Evolutionary conservation across 2,888 invertebrate species (phyloP), one percentile per base, ranked within the genome.

Genomic region (Amiota minor): DNA sequence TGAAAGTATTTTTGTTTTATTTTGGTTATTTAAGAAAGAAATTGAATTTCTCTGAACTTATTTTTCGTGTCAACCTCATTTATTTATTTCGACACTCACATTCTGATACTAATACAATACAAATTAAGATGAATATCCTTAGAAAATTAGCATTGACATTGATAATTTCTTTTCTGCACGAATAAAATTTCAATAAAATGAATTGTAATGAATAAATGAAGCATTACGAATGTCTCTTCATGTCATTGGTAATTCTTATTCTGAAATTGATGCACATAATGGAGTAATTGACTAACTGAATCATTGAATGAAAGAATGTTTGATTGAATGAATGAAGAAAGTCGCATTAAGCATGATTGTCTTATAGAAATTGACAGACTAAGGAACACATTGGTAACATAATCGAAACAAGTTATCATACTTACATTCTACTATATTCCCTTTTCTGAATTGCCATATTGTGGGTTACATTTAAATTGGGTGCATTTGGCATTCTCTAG

Each of bases 211-310:
- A 14, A 62, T 45, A 62, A 62, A n/a, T 35, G 35, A 35, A 35
- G 35, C 35, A 35, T 35, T 35, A 35, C 35, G 6, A 35, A 6
- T 35, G 6, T 4, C 2, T 3, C 35, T 35, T 35, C 35, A 53
- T 68, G 20, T 50, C 59, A 11, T 59, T 59, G 9, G 59, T 18
- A 59, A 59, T 16, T 10, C 20, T 16, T 35, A 35, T 35, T 18
- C 59, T 8, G 59, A 20, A 16, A 59, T 18, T 16, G 14, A 53
- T 50, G 67, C 67, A 53, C 74, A 80, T 77, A 80, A 77, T 79
- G 77, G 77, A 78, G 80, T 78, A 77, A 80, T 78, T 79, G 79
- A 74, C 74, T 78, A 74, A 75, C 20, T 59, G 18, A 59, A 59
- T 59, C 10, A 59, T 18, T 56, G 23, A 23, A 23, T 23, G 23